Base-by-base conservation (phyloP, 2,113 vertebrate species). In the Paradisaea rubra region DNA sequence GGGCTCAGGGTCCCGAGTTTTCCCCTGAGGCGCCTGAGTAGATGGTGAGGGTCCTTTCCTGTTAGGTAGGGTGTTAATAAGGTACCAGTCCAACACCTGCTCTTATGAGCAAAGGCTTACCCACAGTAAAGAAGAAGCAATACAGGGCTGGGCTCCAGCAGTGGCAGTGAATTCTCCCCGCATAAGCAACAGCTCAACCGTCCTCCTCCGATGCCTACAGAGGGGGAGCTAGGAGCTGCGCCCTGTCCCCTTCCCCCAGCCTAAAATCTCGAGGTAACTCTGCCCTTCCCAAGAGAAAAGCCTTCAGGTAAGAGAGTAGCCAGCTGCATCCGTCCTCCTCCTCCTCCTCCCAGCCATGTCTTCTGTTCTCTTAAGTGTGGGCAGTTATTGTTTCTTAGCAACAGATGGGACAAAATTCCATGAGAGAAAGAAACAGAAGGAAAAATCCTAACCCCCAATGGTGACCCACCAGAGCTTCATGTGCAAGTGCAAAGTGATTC, bases 11-110 rank as follows among this genome's bases (percentile, higher is more conserved):
- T 52, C 13, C 76, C 3, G 0, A 15, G 12, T 53, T 65, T 65
- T 37, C 10, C 12, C 27, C 41, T 45, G n/a, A 66, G 41, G 33
- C 10, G 20, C 27, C 20, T 1, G 1, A 37, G 6, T 6, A 52
- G 27, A 16, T 56, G 25, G 8, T 37, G n/a, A 37, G 41, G 11
- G 13, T 39, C 17, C 28, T 57, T 57, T 27, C 22, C 9, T 8
- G 42, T 68, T 28, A 8, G n/a, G 28, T 13, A 5, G 2, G 27
- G 14, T 66, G 13, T 12, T 21, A 39, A 3, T 57, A 39, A 39
- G 8, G 6, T 39, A 22, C 28, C n/a, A 47, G 17, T 47, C 10
- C 28, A 19, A 15, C 0, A 0, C 19, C 19, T 44, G 49, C 25
- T 44, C 31, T 30, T 56, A 33, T 0, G 0, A 49, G 53, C 28